Conservation (phyloP, 1,140 invertebrate genomes). For the Adoxophyes honmai region DNA sequence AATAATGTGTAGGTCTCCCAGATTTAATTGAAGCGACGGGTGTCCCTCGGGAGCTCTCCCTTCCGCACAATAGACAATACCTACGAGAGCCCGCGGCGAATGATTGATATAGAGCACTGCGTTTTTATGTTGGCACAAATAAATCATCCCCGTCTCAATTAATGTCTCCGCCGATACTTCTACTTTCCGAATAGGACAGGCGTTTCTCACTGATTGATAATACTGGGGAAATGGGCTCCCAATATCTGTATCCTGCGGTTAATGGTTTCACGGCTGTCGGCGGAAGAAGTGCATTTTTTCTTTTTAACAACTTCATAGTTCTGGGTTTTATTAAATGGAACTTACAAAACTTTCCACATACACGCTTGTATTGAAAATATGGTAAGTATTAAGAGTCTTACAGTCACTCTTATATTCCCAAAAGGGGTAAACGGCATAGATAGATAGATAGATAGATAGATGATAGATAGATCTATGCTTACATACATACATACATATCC, state of each 20-base stretch:
- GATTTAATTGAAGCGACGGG: not conserved
- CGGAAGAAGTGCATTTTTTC: too few relatives aligned
- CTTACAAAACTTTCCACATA: too few relatives aligned
- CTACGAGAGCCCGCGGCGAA: slow-evolving; percentile 20
- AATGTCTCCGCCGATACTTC: slow-evolving; percentile 25
- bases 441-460: too few relatives aligned
- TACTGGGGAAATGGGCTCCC: not conserved
- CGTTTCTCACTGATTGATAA: slow-evolving; percentile 30
- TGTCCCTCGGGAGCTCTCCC: not conserved
- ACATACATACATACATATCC: too few relatives aligned
- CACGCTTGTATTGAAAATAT: too few relatives aligned
- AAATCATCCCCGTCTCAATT: slow-evolving; percentile 37
- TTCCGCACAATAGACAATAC: slow-evolving; percentile 29
- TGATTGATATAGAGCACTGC: slow-evolving; percentile 30
- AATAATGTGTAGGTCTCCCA: not conserved
- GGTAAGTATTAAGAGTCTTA: too few relatives aligned
- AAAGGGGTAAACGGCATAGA: too few relatives aligned
- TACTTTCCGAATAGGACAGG: slow-evolving; percentile 19
- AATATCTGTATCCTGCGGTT: slow-evolving; percentile 3
- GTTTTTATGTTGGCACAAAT: slow-evolving; percentile 29
- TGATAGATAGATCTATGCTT: too few relatives aligned
- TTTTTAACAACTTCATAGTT: too few relatives aligned
- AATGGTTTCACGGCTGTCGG: too few relatives aligned
- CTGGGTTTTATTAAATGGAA: too few relatives aligned
- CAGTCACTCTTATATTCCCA: too few relatives aligned